phyloP scores from a whole-genome alignment of 2,797 vertebrate genomes.

The Lindbergichthys nudifrons region DNA sequence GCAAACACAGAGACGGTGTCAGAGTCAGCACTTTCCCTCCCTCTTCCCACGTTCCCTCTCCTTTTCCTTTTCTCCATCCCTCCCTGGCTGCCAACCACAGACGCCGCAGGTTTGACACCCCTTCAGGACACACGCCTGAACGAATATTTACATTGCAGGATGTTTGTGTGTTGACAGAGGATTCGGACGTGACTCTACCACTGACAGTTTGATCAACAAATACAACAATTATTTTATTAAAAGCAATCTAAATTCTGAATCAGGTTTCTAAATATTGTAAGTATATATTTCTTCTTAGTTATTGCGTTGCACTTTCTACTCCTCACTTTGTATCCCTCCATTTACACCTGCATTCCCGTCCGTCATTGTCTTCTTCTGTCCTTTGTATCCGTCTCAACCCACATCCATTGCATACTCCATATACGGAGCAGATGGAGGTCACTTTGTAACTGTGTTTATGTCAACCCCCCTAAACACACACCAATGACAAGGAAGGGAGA shows the following conservation, averaged over 20 bases:
- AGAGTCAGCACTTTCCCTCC: conserved; percentile 76
- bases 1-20: conserved; percentile 71
- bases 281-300: background rate
- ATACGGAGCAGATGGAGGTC: conserved; percentile 69
- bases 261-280: too few relatives aligned
- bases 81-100: conserved; percentile 62
- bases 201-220: conserved; percentile 30
- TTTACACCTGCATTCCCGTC: conserved; percentile 14
- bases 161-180: conserved; percentile 58
- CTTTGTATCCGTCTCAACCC: conserved; percentile 36
- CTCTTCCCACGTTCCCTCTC: conserved; percentile 60
- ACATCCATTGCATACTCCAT: conserved; percentile 22
- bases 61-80: conserved; percentile 60
- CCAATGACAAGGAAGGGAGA: conserved; percentile 65
- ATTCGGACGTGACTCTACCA: background rate
- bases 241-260: too few relatives aligned
- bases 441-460: conserved; percentile 46
- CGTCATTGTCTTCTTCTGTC: conserved; percentile 35
- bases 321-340: conserved; percentile 4
- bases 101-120: conserved; percentile 72
- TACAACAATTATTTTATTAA: background rate
- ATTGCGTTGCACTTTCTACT: conserved; percentile 3
- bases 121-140: conserved; percentile 70
- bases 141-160: conserved; percentile 75
- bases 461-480: conserved; percentile 29